Percentiles rank a stretch among this genome's conserved stretches.
phyloP scores from a whole-genome alignment of 2,888 invertebrate species.

The Serrognathus titanus region DNA sequence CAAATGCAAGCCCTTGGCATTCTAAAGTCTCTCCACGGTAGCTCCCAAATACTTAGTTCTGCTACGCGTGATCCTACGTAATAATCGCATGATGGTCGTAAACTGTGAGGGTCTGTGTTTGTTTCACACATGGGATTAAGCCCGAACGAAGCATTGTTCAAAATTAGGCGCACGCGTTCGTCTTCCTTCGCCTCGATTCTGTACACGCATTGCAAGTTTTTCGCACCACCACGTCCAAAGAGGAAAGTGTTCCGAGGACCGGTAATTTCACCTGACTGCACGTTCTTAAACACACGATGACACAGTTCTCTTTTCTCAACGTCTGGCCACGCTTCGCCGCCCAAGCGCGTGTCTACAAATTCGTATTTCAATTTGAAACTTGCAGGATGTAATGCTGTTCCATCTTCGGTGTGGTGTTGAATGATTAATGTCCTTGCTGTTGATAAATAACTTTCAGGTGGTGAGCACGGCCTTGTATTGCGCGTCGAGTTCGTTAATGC shows the following conservation, averaged over 20 bases:
- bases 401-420: slow-evolving; percentile 61
- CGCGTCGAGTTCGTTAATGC: slow-evolving; percentile 70
- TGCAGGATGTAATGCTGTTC: slow-evolving; percentile 78
- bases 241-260: slow-evolving; percentile 74
- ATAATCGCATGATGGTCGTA: slow-evolving; percentile 59
- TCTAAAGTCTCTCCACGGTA: slow-evolving; percentile 68
- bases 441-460: slow-evolving; percentile 75
- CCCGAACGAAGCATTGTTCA: slow-evolving; percentile 73
- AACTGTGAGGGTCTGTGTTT: slow-evolving; percentile 69
- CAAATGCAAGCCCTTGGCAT: slow-evolving; percentile 76
- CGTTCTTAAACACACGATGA: slow-evolving; percentile 62
- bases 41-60: slow-evolving; percentile 62
- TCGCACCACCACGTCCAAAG: slow-evolving; percentile 79
- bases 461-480: slow-evolving; percentile 73
- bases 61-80: slow-evolving; percentile 46
- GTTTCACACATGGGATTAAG: slow-evolving; percentile 63
- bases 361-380: slow-evolving; percentile 73
- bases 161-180: slow-evolving; percentile 63
- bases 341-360: slow-evolving; percentile 76
- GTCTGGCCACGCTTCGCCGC: slow-evolving; percentile 61
- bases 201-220: slow-evolving; percentile 72
- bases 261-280: slow-evolving; percentile 60
- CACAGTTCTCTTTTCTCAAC: slow-evolving; percentile 48
- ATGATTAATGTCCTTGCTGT: slow-evolving; percentile 51
- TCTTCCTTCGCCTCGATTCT: slow-evolving; percentile 64